These are phyloP conservation scores for Zosterops hypoxanthus DNA, from an alignment of 2,113 vertebrate genomes.

Conservation along the genomic window DNA sequence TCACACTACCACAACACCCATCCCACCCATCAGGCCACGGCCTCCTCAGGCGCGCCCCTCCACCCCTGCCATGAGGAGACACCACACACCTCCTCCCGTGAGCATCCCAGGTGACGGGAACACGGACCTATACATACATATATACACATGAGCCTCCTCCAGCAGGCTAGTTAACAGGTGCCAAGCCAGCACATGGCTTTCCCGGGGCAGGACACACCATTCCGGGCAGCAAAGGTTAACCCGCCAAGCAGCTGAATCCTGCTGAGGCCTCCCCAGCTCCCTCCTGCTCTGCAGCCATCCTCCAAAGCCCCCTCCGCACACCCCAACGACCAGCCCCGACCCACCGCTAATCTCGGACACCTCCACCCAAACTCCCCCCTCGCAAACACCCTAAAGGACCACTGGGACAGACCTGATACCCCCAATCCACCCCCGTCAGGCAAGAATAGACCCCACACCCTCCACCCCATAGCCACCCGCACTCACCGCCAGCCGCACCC, in stretches of 20 bases:
- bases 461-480: rapidly evolving
- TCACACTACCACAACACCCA: not conserved
- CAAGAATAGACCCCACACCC: rapidly evolving
- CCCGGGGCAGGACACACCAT: rapidly evolving
- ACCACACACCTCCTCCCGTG: not conserved
- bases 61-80: rapidly evolving
- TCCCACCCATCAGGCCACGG: not conserved
- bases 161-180: not conserved
- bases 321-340: too few relatives aligned
- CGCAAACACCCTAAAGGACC: rapidly evolving
- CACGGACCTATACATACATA: not conserved
- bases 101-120: not conserved
- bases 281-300: not conserved
- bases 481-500: conserved; percentile 8
- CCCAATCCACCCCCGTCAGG: rapidly evolving
- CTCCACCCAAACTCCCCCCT: not conserved
- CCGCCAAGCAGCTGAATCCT: not conserved
- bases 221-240: not conserved
- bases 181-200: not conserved
- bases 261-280: not conserved
- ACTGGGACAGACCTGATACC: rapidly evolving
- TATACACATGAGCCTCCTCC: not conserved
- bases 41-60: not conserved
- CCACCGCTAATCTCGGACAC: too few relatives aligned
- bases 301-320: not conserved